Conservation (phyloP, 1,140 invertebrate genomes). For the Tetranychus urticae region DNA sequence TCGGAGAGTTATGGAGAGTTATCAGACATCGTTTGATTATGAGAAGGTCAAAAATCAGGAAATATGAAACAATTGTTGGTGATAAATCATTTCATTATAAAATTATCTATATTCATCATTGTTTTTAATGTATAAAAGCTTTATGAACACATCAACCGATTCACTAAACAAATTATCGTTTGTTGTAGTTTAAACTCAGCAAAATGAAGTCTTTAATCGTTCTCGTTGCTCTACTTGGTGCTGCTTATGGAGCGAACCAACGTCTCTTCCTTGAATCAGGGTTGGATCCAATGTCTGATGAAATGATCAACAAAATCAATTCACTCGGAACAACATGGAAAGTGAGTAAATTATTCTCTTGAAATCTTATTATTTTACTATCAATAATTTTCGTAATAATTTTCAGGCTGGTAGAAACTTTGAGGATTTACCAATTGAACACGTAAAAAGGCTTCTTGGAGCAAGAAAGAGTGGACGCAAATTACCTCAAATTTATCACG, state of each 20-base stretch:
- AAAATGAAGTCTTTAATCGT: neutral
- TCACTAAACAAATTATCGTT: too few species aligned
- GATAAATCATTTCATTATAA: too few species aligned
- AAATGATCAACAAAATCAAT: conserved; percentile 24
- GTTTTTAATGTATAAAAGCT: too few species aligned
- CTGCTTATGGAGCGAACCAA: neutral
- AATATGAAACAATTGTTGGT: too few species aligned
- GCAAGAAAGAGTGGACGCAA: conserved; percentile 28
- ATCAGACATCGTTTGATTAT: too few species aligned
- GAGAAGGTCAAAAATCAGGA: too few species aligned
- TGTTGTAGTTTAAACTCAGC: neutral
- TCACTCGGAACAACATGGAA: conserved; percentile 36
- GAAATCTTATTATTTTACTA: neutral
- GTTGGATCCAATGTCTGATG: conserved; percentile 12
- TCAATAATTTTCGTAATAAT: neutral
- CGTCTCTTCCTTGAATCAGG: neutral
- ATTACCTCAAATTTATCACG: conserved; percentile 19
- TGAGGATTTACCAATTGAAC: conserved; percentile 18
- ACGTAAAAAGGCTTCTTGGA: conserved; percentile 24
- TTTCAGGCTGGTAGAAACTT: conserved; percentile 1
- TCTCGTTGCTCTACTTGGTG: neutral
- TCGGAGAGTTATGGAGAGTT: too few species aligned
- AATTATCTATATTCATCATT: too few species aligned
- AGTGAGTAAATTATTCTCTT: conserved; percentile 9
- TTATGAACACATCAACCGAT: too few species aligned